Evolutionary conservation across 1,140 invertebrate species (phyloP).

Genomic region (Pararge aegeria): DNA sequence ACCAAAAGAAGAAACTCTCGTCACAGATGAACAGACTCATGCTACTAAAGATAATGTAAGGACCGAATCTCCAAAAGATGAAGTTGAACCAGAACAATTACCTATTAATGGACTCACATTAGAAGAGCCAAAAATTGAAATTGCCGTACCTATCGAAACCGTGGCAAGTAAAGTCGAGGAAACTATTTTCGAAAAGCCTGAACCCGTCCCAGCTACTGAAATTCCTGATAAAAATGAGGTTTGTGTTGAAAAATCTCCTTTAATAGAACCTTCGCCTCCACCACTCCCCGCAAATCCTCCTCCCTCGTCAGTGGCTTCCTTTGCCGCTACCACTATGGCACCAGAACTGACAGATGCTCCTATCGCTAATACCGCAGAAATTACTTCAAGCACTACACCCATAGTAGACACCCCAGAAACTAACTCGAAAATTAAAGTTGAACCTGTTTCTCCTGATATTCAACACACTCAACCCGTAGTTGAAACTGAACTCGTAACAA

Average conservation of each 20-base stretch:
- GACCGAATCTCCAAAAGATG: conserved; percentile 45
- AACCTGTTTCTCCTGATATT: conserved; percentile 11
- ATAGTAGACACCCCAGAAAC: conserved; percentile 30
- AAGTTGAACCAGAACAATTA: conserved; percentile 59
- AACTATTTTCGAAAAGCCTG: conserved; percentile 47
- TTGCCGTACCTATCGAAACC: conserved; percentile 42
- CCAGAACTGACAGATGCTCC: conserved; percentile 72
- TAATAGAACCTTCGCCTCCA: conserved; percentile 75
- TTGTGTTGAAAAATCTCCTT: conserved; percentile 77
- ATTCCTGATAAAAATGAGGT: conserved; percentile 75
- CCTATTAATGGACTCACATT: conserved; percentile 70
- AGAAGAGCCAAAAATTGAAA: conserved; percentile 59
- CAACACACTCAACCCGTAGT: background rate
- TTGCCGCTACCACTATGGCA: conserved; percentile 78
- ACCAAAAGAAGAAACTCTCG: conserved; percentile 57
- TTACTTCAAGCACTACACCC: conserved; percentile 41
- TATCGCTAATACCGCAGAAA: conserved; percentile 60
- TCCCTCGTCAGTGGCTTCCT: conserved; percentile 77
- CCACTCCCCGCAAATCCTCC: conserved; percentile 77
- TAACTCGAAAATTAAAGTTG: conserved; percentile 35
- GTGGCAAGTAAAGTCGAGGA: conserved; percentile 62
- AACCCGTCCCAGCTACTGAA: conserved; percentile 61
- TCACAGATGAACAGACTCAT: conserved; percentile 39
- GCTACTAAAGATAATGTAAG: conserved; percentile 42
- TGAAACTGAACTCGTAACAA: conserved; percentile 8